phyloP scores from a whole-genome alignment of 2,888 invertebrate genomes.

The Acrobasis consociella region DNA sequence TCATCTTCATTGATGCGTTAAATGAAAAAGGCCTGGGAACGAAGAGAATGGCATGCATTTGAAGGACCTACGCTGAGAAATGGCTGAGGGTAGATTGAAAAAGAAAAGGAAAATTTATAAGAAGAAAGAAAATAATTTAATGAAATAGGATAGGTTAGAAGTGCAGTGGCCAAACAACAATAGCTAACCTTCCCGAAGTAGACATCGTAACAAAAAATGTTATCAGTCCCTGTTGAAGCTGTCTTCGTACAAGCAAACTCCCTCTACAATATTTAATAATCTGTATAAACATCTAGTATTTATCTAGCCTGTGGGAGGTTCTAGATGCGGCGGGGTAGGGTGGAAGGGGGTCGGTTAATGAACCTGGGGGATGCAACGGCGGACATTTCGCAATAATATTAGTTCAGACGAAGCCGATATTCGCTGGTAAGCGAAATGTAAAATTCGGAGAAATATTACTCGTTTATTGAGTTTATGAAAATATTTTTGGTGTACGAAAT shows the following conservation, averaged over 20 bases:
- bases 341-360: conserved; percentile 60
- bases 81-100: too few relatives aligned
- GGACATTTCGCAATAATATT: conserved; percentile 66
- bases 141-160: too few relatives aligned
- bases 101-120: too few relatives aligned
- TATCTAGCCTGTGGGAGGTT: conserved; percentile 30
- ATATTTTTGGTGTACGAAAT: neutral
- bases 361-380: conserved; percentile 67
- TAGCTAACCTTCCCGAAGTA: too few relatives aligned
- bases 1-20: too few relatives aligned
- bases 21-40: too few relatives aligned
- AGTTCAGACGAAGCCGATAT: conserved; percentile 49
- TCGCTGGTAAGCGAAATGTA: conserved; percentile 20
- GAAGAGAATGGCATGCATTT: too few relatives aligned
- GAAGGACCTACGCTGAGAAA: too few relatives aligned
- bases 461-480: conserved; percentile 17
- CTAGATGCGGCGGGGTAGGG: conserved; percentile 30
- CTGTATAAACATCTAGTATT: conserved; percentile 40
- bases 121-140: too few relatives aligned
- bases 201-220: neutral
- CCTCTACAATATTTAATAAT: conserved; percentile 41
- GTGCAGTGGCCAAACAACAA: too few relatives aligned
- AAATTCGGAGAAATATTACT: conserved; percentile 23
- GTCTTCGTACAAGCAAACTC: conserved; percentile 20
- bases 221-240: neutral